phyloP scores from a whole-genome alignment of 2,888 invertebrate species.

The Rhaphigaster nebulosa region DNA sequence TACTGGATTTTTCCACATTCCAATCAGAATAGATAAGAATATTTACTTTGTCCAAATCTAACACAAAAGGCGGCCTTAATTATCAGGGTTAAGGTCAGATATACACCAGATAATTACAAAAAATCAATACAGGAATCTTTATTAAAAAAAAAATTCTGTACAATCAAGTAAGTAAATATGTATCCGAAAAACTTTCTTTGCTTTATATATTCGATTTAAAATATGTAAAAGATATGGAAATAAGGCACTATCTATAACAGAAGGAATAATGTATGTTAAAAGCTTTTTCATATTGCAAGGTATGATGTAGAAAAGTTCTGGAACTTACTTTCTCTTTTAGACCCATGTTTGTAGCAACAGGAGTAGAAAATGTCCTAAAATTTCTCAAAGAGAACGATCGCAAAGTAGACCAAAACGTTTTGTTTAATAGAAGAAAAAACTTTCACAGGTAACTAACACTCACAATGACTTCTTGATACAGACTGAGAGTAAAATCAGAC shows the following conservation, averaged over 20 bases:
- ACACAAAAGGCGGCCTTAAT: background rate
- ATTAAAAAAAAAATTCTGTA: background rate
- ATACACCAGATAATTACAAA: background rate
- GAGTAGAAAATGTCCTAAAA: background rate
- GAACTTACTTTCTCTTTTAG: slow-evolving; percentile 26
- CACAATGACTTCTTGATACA: background rate
- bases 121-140: background rate
- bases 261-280: background rate
- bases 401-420: background rate
- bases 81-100: background rate
- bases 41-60: background rate
- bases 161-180: background rate
- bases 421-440: background rate
- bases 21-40: background rate
- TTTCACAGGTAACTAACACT: background rate
- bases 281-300: background rate
- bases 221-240: background rate
- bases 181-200: background rate
- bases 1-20: slow-evolving; percentile 2
- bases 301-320: background rate
- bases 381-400: background rate
- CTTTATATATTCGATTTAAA: background rate
- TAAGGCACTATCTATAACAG: background rate
- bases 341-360: background rate
- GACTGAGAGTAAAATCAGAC: background rate